Conservation (phyloP, 2,888 invertebrate species). For the Perizoma flavofasciatum region DNA sequence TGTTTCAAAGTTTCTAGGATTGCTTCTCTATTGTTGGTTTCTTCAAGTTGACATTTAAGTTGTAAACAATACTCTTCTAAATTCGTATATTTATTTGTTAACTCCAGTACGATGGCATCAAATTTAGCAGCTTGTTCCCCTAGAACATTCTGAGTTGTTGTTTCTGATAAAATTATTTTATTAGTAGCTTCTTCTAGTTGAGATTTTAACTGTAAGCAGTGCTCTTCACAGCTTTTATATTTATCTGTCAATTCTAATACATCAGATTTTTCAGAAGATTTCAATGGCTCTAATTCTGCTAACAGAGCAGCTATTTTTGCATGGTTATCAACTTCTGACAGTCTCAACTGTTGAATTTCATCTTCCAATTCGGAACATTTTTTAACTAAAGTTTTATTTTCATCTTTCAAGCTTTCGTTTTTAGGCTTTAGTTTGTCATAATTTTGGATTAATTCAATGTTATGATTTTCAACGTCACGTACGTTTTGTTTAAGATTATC, state of each 20-base stretch:
- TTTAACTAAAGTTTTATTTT: constrained; percentile 40
- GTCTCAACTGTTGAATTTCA: constrained; percentile 46
- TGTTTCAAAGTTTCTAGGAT: constrained; percentile 42
- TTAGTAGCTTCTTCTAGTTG: constrained; percentile 66
- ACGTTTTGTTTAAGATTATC: constrained; percentile 43
- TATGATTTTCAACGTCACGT: constrained; percentile 44
- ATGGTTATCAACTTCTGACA: constrained; percentile 47
- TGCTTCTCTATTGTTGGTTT: constrained; percentile 55
- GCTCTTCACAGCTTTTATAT: constrained; percentile 54
- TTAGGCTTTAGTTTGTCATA: constrained; percentile 47
- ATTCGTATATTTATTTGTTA: constrained; percentile 49
- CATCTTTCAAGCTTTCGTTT: constrained; percentile 52
- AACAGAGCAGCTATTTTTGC: constrained; percentile 45
- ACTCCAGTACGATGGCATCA: constrained; percentile 37
- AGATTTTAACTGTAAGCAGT: constrained; percentile 54
- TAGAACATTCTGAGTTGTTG: constrained; percentile 3
- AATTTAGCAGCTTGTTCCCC: constrained; percentile 42
- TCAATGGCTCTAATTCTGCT: constrained; percentile 51
- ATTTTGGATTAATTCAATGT: constrained; percentile 46
- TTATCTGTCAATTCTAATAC: constrained; percentile 49
- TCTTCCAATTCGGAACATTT: constrained; percentile 48
- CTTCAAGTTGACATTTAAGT: constrained; percentile 47
- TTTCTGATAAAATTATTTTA: constrained; percentile 61
- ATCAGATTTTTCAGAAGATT: constrained; percentile 37
- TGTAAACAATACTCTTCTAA: constrained; percentile 54